These are phyloP conservation scores for Philotrypesis tridentata DNA, from an alignment of 1,140 invertebrate genomes.

Conservation along the genomic window DNA sequence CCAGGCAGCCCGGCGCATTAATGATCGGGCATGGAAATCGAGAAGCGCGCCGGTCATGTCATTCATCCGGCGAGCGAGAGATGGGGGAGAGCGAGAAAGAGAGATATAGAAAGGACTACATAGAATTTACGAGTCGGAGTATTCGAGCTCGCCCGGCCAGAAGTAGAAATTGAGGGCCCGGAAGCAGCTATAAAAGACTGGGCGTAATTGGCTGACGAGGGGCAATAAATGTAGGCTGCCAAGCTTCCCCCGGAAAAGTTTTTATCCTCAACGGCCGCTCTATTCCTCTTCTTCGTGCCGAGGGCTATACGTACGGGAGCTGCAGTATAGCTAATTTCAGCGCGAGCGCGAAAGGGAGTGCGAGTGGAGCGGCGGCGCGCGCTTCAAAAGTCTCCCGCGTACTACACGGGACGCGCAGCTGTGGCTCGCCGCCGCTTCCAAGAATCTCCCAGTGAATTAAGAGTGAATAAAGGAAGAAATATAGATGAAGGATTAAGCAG, in stretches of 20 bases:
- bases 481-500: constrained; percentile 1
- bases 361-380: no score
- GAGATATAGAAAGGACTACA: neutral
- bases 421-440: neutral
- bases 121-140: constrained; percentile 1
- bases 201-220: constrained; percentile 20
- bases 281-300: neutral
- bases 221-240: constrained; percentile 15
- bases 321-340: neutral
- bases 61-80: neutral
- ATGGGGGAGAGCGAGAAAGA: neutral
- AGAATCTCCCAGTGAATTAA: constrained; percentile 9
- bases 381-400: neutral
- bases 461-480: constrained; percentile 5
- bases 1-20: neutral
- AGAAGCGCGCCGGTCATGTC: neutral
- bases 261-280: neutral
- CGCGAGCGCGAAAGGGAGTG: no score
- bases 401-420: neutral
- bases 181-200: constrained; percentile 1
- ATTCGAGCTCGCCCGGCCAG: neutral
- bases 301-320: neutral
- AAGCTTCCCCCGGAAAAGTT: neutral
- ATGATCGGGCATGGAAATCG: neutral
- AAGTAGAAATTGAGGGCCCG: constrained; percentile 1